Evolutionary conservation across 2,113 vertebrate genomes (phyloP).

Genomic region (Mastomys coucha): DNA sequence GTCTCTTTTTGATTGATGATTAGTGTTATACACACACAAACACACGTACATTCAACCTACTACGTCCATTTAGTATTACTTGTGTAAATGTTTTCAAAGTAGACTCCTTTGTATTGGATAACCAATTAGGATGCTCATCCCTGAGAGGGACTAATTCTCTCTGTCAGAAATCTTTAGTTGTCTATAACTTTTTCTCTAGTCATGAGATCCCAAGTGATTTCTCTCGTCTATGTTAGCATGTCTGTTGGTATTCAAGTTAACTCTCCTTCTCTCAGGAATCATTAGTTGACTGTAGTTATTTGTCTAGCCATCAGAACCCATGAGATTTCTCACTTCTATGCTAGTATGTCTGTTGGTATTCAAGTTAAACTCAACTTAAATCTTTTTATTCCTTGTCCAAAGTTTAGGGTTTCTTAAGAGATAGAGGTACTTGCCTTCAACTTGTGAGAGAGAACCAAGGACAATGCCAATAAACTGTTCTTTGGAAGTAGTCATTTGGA

Average conservation of each 20-base stretch:
- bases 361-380: background rate
- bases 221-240: background rate
- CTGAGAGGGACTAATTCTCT: background rate
- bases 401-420: background rate
- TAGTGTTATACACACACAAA: background rate
- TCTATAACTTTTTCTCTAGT: background rate
- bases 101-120: background rate
- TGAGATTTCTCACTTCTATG: background rate
- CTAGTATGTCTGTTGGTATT: background rate
- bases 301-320: background rate
- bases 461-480: background rate
- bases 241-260: background rate
- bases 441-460: background rate
- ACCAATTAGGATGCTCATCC: background rate
- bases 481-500: background rate
- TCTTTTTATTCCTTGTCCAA: background rate
- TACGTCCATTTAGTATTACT: background rate
- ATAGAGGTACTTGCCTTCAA: background rate
- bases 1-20: background rate
- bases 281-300: background rate
- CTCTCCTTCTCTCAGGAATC: background rate
- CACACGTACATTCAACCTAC: background rate
- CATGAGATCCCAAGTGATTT: background rate
- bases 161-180: background rate
- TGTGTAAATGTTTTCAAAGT: background rate